Percentiles rank a stretch among this genome's conserved stretches.
These are phyloP conservation scores for Nymphalis c-album DNA, from an alignment of 2,888 invertebrate genomes.

Conservation along the genomic window DNA sequence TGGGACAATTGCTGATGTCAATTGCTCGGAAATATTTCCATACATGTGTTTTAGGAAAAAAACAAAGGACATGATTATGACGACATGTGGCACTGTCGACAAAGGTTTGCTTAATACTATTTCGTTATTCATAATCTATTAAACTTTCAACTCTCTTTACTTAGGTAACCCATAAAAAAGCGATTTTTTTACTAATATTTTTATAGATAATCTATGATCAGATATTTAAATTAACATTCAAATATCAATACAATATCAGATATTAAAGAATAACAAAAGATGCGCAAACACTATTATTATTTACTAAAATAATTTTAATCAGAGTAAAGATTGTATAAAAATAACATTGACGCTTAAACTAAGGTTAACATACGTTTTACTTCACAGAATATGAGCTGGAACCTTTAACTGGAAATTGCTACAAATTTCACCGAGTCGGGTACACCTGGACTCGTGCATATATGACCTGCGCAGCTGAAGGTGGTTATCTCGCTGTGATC, in stretches of 20 bases:
- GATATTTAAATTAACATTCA: too few relatives aligned
- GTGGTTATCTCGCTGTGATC: slow-evolving; percentile 40
- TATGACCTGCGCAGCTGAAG: slow-evolving; percentile 42
- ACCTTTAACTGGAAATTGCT: slow-evolving; percentile 37
- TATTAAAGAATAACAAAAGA: too few relatives aligned
- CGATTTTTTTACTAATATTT: too few relatives aligned
- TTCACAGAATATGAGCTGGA: slow-evolving; percentile 33
- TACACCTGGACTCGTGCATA: slow-evolving; percentile 38
- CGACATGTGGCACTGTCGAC: slow-evolving; percentile 40
- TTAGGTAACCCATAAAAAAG: too few relatives aligned
- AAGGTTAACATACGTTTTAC: slow-evolving; percentile 14
- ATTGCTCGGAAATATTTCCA: slow-evolving; percentile 36
- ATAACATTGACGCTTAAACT: too few relatives aligned
- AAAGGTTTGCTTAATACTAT: slow-evolving; percentile 22
- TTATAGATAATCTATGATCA: too few relatives aligned
- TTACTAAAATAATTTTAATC: too few relatives aligned
- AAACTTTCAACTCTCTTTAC: too few relatives aligned
- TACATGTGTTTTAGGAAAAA: slow-evolving; percentile 39
- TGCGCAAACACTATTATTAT: too few relatives aligned
- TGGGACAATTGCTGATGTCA: slow-evolving; percentile 35
- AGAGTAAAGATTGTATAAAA: too few relatives aligned
- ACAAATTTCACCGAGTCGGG: slow-evolving; percentile 40
- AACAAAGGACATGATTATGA: slow-evolving; percentile 13
- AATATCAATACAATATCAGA: too few relatives aligned
- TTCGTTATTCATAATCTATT: too few relatives aligned